phyloP scores from a whole-genome alignment of 1,140 invertebrate genomes.

The Aradophagus sp. region DNA sequence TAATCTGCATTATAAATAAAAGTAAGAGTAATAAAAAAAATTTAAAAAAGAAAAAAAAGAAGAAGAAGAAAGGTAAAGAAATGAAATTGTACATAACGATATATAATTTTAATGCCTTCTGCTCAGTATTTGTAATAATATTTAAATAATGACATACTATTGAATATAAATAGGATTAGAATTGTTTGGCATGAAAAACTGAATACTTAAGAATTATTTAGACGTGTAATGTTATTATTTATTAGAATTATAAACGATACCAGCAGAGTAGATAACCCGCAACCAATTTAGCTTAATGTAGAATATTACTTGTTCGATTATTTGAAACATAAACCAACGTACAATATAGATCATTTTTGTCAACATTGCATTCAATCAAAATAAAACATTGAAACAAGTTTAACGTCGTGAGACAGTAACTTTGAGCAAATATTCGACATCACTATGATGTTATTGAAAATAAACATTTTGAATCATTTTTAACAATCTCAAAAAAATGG shows the following conservation, averaged over 20 bases:
- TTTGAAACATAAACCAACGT: conserved; percentile 21
- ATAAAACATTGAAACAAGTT: conserved; percentile 21
- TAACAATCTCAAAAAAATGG: no score
- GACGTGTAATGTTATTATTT: conserved; percentile 39
- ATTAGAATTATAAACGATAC: conserved; percentile 39
- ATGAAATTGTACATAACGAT: conserved; percentile 33
- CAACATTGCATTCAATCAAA: conserved; percentile 25
- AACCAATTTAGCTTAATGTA: conserved; percentile 33
- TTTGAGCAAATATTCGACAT: conserved; percentile 5
- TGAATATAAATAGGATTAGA: conserved; percentile 25
- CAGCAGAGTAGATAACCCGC: conserved; percentile 29
- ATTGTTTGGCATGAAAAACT: conserved; percentile 20
- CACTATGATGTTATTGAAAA: no score
- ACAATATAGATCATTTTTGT: conserved; percentile 27
- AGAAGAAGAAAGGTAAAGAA: no score
- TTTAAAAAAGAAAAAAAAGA: no score
- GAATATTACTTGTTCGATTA: conserved; percentile 35
- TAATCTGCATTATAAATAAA: conserved; percentile 34
- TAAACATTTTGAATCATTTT: no score
- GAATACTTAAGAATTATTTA: conserved; percentile 19
- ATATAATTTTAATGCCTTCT: conserved; percentile 47
- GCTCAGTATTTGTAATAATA: conserved; percentile 53
- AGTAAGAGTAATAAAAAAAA: no score
- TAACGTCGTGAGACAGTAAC: background rate
- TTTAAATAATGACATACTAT: conserved; percentile 40